Base-by-base conservation (phyloP, 53 echinoderm and acorn worm genomes). In the Hippasteria phrygiana region DNA sequence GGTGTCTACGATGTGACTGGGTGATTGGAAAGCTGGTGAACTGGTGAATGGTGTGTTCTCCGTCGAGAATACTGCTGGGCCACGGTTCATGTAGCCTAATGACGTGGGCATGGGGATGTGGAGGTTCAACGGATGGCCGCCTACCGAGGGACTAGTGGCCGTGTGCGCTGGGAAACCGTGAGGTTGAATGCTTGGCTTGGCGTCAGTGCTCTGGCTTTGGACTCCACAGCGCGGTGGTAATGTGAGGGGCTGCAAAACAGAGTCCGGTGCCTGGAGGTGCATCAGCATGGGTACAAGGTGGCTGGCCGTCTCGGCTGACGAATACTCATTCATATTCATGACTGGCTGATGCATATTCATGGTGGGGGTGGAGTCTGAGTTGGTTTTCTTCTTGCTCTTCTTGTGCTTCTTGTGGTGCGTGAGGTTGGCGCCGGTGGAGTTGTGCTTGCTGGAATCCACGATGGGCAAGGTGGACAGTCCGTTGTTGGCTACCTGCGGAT, bases 401-500 rank as follows among this genome's bases (percentile, higher is more conserved):
- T 83, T 83, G 47, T 83, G 83, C 17, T 83, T 83, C 67, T 83
- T 83, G 67, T 83, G 83, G 48, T 83, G 83, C 32, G 83, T 83
- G 45, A 83, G 65, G n/a, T 83, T 83, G 67, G 20, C 42, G 46
- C 62, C 67, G 0, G 67, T 17, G 6, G 83, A 42, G 48, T 33
- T 67, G 64, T 83, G 83, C 63, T 83, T 83, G 83, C 63, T 48
- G 27, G 83, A 66, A 45, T 83, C 83, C 22, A 66, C 36, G 50
- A 66, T 83, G 67, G 83, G 48, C 12, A 83, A 33, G 47, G 65
- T 83, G 36, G 77, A 17, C 9, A 83, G 43, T 67, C 83, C 83
- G 34, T 83, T 83, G n/a, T 39, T 83, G 33, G 80, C 85, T 2
- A 90, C 47, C 41, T 96, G 96, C 9, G 97, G 95, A 69, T 97